phyloP scores from a whole-genome alignment of 2,797 vertebrate species.

The Myiotriccus ornatus region DNA sequence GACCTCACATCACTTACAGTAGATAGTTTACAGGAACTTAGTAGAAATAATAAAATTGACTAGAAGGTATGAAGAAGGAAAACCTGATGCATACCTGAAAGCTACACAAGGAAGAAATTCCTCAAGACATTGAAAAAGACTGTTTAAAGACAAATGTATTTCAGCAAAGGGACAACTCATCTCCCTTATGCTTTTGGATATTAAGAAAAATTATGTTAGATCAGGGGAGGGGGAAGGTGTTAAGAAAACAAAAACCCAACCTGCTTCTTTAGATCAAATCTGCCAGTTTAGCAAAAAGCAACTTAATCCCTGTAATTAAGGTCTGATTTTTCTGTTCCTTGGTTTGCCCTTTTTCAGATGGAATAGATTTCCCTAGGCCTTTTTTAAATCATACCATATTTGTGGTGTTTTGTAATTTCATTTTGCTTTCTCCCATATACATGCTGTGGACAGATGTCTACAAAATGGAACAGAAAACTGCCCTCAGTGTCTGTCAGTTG shows the following conservation, averaged over 20 bases:
- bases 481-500: neutral
- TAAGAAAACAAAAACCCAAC: neutral
- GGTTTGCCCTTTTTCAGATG: neutral
- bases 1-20: neutral
- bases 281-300: neutral
- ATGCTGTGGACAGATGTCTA: neutral
- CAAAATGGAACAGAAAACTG: constrained; percentile 8
- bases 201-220: neutral
- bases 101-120: neutral
- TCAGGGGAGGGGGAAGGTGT: neutral
- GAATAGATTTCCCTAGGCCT: neutral
- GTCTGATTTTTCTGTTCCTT: neutral
- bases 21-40: neutral
- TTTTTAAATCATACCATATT: neutral
- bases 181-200: neutral
- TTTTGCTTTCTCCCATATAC: neutral
- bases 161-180: neutral
- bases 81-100: neutral
- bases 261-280: neutral
- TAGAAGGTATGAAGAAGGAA: neutral
- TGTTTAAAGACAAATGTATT: neutral
- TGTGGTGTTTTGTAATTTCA: neutral
- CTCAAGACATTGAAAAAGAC: neutral
- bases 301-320: neutral
- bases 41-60: neutral